Evolutionary conservation across 2,888 invertebrate species (phyloP).

Genomic region (Trachelus troglodyta): DNA sequence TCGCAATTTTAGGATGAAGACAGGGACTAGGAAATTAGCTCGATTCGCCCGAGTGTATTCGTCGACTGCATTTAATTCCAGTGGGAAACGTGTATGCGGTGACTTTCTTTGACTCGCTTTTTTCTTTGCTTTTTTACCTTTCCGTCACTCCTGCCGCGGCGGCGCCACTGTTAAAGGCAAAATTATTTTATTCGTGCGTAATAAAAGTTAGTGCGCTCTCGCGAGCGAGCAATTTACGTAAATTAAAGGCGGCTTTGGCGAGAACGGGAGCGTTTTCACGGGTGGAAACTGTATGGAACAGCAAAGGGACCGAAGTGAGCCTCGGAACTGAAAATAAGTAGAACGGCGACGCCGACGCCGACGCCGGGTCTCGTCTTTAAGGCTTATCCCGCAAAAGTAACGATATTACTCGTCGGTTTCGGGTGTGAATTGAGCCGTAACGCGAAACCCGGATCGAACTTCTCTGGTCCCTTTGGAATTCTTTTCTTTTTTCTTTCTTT

Average conservation of each 20-base stretch:
- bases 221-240: conserved; percentile 50
- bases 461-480: not conserved
- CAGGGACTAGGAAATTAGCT: not conserved
- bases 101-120: conserved; percentile 8
- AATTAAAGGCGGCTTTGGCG: conserved; percentile 55
- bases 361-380: too few species aligned
- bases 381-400: conserved; percentile 1
- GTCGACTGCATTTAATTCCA: not conserved
- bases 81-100: not conserved
- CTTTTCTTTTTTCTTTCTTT: too few species aligned
- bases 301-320: too few species aligned
- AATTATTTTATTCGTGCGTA: conserved; percentile 36
- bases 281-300: too few species aligned
- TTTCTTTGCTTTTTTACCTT: conserved; percentile 13
- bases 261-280: conserved; percentile 16
- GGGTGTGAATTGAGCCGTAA: conserved; percentile 1
- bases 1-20: not conserved
- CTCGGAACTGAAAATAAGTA: too few species aligned
- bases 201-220: conserved; percentile 27
- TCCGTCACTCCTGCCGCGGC: not conserved
- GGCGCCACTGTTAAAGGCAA: conserved; percentile 42
- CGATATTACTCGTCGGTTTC: not conserved
- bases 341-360: too few species aligned
- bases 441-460: not conserved
- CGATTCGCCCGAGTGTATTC: not conserved